Percentiles rank a stretch among this genome's conserved stretches.
Conservation (phyloP, 2,797 vertebrate species). For the Pangasius djambal region DNA sequence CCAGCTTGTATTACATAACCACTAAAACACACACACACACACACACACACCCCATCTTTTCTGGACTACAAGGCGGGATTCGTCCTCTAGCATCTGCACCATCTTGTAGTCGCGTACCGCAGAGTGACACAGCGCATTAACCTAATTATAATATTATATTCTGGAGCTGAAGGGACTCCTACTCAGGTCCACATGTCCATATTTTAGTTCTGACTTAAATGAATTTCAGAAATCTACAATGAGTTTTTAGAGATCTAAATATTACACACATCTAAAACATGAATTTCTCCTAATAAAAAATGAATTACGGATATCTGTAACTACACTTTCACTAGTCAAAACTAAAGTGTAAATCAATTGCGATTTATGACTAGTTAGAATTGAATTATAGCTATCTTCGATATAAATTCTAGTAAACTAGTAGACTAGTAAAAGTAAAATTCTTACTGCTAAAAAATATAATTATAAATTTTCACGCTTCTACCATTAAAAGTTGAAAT, state of each 20-base stretch:
- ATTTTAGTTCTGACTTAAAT: no score
- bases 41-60: neutral
- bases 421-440: neutral
- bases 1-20: constrained; percentile 5
- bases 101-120: neutral
- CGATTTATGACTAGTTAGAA: neutral
- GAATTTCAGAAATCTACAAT: neutral
- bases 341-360: neutral
- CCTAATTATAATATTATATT: no score
- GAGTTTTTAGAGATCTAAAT: neutral
- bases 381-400: neutral
- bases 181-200: no score
- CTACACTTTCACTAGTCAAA: neutral
- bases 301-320: neutral
- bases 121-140: no score
- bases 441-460: neutral
- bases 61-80: neutral
- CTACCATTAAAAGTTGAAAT: no score
- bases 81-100: neutral
- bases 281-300: neutral
- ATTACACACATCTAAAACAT: neutral
- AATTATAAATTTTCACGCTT: no score
- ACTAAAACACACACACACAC: neutral
- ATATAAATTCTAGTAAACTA: neutral
- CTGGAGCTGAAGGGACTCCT: no score